Percentiles rank a stretch among this genome's conserved stretches.
Conservation (phyloP, 2,797 vertebrate species). For the Crax fasciolata region DNA sequence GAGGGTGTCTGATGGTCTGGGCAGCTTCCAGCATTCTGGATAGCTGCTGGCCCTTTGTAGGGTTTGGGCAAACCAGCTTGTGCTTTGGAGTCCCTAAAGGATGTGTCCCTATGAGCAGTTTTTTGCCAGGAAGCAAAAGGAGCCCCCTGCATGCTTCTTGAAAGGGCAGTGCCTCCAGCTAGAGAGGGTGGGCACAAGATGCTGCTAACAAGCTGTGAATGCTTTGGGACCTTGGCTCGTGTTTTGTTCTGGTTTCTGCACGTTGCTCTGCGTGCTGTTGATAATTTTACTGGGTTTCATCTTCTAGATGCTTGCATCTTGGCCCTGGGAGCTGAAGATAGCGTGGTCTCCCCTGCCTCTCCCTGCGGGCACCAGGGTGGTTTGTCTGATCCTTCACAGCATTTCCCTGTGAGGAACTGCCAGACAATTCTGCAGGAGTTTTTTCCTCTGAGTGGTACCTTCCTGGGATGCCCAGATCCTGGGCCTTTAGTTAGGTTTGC, state of each 20-base stretch:
- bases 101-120: not conserved
- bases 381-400: not conserved
- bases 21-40: not conserved
- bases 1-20: not conserved
- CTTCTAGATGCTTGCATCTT: not conserved
- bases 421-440: not conserved
- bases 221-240: not conserved
- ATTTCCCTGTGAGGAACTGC: not conserved
- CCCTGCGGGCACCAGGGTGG: not conserved
- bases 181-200: not conserved
- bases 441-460: not conserved
- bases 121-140: not conserved
- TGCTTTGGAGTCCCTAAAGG: not conserved
- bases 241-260: not conserved
- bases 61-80: not conserved
- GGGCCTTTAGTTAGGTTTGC: not conserved
- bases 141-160: not conserved
- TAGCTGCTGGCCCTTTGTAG: not conserved
- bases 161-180: not conserved
- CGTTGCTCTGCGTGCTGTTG: not conserved
- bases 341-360: not conserved
- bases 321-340: not conserved
- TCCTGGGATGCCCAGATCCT: not conserved
- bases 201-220: not conserved
- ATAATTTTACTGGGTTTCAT: not conserved